These are phyloP conservation scores for Hypothenemus hampei DNA, from an alignment of 1,140 invertebrate species.

Conservation along the genomic window DNA sequence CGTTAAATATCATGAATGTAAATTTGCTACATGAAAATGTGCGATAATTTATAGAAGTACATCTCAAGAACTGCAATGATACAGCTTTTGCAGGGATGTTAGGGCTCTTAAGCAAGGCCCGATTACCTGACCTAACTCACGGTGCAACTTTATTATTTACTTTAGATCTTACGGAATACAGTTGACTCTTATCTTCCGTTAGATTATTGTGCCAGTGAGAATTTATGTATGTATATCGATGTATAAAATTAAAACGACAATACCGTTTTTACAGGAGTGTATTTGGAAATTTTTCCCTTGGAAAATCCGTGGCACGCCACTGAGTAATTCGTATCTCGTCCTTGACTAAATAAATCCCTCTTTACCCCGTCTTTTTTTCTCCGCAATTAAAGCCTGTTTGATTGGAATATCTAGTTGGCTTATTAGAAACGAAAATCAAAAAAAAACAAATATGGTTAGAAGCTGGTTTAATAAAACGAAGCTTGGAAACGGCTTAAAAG, in stretches of 20 bases:
- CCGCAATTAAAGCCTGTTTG: constrained; percentile 22
- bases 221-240: background rate
- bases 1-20: too few species aligned
- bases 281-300: background rate
- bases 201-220: constrained; percentile 7
- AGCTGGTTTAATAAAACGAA: constrained; percentile 20
- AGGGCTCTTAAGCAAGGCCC: too few species aligned
- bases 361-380: constrained; percentile 19
- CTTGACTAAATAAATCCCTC: constrained; percentile 20
- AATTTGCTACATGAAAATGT: too few species aligned
- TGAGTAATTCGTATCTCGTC: constrained; percentile 17
- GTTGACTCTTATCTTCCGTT: constrained; percentile 5
- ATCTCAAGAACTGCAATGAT: too few species aligned
- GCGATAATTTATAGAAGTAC: too few species aligned
- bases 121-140: constrained; percentile 16
- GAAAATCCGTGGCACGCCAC: constrained; percentile 1
- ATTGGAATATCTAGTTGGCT: constrained; percentile 24
- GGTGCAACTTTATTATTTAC: background rate
- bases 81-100: too few species aligned
- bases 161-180: constrained; percentile 7
- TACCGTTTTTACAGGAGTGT: background rate
- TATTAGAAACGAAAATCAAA: too few species aligned
- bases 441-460: constrained; percentile 22
- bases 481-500: constrained; percentile 12
- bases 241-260: too few species aligned